phyloP scores from a whole-genome alignment of 2,888 invertebrate genomes.

The Metacarcinus magister region DNA sequence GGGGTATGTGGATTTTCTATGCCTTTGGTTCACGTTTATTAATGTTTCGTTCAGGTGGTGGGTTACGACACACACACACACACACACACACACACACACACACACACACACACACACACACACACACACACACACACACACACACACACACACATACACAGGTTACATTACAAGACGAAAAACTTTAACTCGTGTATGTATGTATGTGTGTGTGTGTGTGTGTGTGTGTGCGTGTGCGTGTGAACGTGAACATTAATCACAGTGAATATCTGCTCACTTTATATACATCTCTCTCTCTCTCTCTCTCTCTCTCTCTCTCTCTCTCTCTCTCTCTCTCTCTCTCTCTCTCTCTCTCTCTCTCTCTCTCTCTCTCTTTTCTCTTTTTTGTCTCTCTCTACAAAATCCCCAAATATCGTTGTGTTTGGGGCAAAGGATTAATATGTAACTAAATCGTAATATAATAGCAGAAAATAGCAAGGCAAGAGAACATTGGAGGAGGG shows the following conservation, averaged over 20 bases:
- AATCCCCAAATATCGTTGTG: neutral
- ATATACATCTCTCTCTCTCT: neutral
- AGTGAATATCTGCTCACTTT: neutral
- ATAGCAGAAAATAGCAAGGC: neutral
- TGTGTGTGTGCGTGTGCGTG: constrained; percentile 31
- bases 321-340: neutral
- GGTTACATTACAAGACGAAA: neutral
- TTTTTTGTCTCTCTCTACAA: neutral
- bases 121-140: constrained; percentile 39
- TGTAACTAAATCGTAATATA: neutral
- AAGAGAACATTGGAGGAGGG: neutral
- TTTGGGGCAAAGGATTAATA: neutral
- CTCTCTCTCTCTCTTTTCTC: neutral
- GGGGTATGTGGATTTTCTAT: neutral
- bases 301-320: neutral
- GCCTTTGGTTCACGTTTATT: neutral
- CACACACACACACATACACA: constrained; percentile 19
- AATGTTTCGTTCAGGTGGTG: neutral
- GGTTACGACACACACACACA: constrained; percentile 41
- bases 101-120: neutral
- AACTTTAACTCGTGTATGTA: neutral
- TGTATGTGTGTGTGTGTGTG: neutral
- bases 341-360: neutral
- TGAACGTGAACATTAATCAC: neutral
- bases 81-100: constrained; percentile 6